Evolutionary conservation across 2,113 vertebrate genomes (phyloP), one percentile per base, ranked within the genome.

Genomic region (Oryzias curvinotus): DNA sequence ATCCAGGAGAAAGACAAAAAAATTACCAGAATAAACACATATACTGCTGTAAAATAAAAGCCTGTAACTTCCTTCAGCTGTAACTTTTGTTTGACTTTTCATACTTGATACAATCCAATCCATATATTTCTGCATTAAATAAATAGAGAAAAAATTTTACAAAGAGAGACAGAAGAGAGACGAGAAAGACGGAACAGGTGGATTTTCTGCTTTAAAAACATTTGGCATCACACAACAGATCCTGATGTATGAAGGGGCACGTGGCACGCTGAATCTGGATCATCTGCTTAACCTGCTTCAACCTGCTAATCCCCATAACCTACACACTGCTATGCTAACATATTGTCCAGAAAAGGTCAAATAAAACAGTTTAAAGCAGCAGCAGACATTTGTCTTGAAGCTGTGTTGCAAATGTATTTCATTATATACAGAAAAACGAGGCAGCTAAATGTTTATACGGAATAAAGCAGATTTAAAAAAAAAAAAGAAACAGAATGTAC

Each of bases 81-180:
- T 71, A 82, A 86, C 78, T 78, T 71, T 77, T 59, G 70, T 82
- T 82, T 79, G 57, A 69, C 67, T 85, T 81, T 84, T 80, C 84
- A 90, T 89, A 89, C 91, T 86, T 76, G 85, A 90, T 90, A 84
- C 87, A 90, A 88, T 91, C 89, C 87, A 90, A 88, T 91, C 89
- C 80, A 86, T 89, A 92, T 88, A 89, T 66, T 83, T 88, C 83
- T 89, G 88, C 88, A 82, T 90, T 90, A 89, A 91, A 92, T 93
- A 92, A 93, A 91, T 92, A 91, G 78, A 85, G 86, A 48, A 16
- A 85, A 82, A 85, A 85, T 62, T 90, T 81, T 90, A 91, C 83
- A 90, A 88, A 88, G 80, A 87, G 77, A 79, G 57, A 68, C 68
- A 4, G 56, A 61, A 54, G 68, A 78, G 28, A 66, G 67, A 65